Evolutionary conservation across 1,140 invertebrate species (phyloP).

Genomic region (Eurosta solidaginis): DNA sequence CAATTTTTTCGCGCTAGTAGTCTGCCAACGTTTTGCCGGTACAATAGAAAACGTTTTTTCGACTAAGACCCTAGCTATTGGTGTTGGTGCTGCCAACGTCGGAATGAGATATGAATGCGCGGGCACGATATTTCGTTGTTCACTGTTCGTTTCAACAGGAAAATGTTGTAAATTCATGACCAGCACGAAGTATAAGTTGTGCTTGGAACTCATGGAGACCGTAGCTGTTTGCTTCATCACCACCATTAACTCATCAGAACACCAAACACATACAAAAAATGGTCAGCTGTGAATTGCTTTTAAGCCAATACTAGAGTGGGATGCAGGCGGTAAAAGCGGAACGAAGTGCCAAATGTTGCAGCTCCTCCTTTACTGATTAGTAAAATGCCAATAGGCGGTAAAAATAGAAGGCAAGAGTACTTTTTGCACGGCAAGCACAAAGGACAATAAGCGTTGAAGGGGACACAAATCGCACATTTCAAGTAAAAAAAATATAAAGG

Average conservation of each 20-base stretch:
- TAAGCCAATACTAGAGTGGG: neutral
- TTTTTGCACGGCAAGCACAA: neutral
- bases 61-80: slow-evolving; percentile 6
- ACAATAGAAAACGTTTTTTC: neutral
- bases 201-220: neutral
- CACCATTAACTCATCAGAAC: neutral
- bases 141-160: slow-evolving; percentile 45
- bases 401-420: neutral
- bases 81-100: neutral
- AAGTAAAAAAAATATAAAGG: neutral
- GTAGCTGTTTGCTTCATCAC: neutral
- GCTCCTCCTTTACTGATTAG: neutral
- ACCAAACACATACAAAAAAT: neutral
- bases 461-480: neutral
- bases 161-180: slow-evolving; percentile 50
- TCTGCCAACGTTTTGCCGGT: neutral
- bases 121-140: slow-evolving; percentile 49
- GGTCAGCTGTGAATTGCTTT: neutral
- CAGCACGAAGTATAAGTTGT: slow-evolving; percentile 44
- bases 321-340: neutral
- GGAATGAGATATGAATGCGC: slow-evolving; percentile 54
- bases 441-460: neutral
- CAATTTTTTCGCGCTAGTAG: slow-evolving; percentile 44
- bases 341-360: neutral
- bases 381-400: neutral